Evolutionary conservation across 1,140 invertebrate species (phyloP).

Genomic region (Ostrea edulis): DNA sequence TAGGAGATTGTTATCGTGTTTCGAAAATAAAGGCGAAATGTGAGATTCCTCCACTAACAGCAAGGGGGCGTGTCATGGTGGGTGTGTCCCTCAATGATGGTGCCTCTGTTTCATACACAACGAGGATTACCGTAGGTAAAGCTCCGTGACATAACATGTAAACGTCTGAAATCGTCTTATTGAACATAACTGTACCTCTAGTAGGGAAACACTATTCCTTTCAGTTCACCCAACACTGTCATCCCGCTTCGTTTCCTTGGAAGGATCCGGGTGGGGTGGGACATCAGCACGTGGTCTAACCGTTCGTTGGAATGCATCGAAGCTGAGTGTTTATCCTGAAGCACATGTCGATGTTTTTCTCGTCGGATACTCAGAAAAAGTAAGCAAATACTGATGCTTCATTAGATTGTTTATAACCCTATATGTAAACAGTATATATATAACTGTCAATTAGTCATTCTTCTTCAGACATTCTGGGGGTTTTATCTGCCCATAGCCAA

Average conservation of each 20-base stretch:
- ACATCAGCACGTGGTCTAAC: constrained; percentile 27
- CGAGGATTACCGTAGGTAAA: constrained; percentile 37
- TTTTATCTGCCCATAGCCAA: neutral
- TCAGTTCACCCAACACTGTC: constrained; percentile 41
- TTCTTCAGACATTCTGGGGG: neutral
- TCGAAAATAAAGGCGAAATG: constrained; percentile 50
- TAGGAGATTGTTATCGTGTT: neutral
- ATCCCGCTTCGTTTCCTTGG: neutral
- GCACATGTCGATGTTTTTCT: constrained; percentile 26
- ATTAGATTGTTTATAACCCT: neutral
- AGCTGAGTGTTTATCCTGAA: neutral
- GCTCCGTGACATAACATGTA: neutral
- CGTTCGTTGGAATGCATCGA: constrained; percentile 14
- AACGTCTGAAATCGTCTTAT: neutral
- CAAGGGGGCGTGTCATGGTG: constrained; percentile 35
- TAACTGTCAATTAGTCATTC: neutral
- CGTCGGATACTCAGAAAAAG: constrained; percentile 46
- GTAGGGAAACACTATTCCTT: neutral
- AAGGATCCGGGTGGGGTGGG: constrained; percentile 42
- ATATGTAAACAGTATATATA: no score
- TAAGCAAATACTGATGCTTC: neutral
- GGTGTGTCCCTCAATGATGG: constrained; percentile 35
- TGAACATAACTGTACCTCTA: neutral
- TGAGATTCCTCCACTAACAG: constrained; percentile 28
- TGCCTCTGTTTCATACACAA: neutral